Percentiles rank a stretch among this genome's conserved stretches.
These are phyloP conservation scores for Forbesichthys agassizii DNA, from an alignment of 2,113 vertebrate species.

Conservation along the genomic window DNA sequence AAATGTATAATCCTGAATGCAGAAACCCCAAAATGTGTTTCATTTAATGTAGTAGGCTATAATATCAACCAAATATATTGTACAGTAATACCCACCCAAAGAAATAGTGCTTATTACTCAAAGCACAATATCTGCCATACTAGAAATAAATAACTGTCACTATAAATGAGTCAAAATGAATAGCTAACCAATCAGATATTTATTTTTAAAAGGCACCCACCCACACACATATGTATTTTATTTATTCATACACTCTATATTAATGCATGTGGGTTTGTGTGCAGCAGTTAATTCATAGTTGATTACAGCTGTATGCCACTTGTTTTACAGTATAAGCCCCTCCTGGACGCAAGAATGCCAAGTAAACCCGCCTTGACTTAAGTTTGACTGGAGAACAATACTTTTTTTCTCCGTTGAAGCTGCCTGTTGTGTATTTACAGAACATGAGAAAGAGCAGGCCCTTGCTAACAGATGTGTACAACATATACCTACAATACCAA, in stretches of 20 bases:
- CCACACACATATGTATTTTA: too few species aligned
- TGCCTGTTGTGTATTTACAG: constrained; percentile 62
- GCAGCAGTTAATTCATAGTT: constrained; percentile 38
- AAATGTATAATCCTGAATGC: too few species aligned
- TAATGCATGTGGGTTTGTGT: constrained; percentile 39
- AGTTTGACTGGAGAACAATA: constrained; percentile 56
- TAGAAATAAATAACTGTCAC: not conserved
- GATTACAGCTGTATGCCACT: constrained; percentile 55
- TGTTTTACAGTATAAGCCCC: constrained; percentile 49
- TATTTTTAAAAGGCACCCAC: not conserved
- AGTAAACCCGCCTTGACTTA: constrained; percentile 40
- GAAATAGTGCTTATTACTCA: not conserved
- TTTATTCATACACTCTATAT: constrained; percentile 21
- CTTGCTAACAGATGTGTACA: constrained; percentile 59
- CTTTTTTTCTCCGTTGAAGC: constrained; percentile 39
- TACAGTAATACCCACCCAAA: too few species aligned
- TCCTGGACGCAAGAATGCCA: constrained; percentile 32
- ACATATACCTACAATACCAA: constrained; percentile 66
- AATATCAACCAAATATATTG: too few species aligned
- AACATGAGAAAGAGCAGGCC: constrained; percentile 57
- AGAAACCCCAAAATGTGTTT: too few species aligned
- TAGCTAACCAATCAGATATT: not conserved
- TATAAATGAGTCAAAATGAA: not conserved
- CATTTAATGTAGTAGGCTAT: too few species aligned
- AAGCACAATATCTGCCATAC: not conserved